Evolutionary conservation across 2,797 vertebrate genomes (phyloP), one percentile per base, ranked within the genome.

Genomic region (Enteromius fasciolatus): DNA sequence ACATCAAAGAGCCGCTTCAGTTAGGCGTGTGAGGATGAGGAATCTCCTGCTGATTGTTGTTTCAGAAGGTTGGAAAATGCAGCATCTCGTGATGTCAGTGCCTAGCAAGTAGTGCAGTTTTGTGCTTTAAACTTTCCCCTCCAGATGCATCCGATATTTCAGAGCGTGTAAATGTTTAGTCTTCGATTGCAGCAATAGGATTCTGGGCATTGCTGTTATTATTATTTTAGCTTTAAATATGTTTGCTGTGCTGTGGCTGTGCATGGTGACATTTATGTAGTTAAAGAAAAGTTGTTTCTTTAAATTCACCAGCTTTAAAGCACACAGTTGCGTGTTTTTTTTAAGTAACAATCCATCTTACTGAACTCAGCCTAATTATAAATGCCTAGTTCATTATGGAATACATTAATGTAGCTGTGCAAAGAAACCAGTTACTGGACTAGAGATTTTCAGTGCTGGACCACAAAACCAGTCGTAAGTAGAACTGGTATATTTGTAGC

Each of bases 21-120:
- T 67, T 75, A 41, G n/a, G 72, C 61, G 3, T 82, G 72, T 11
- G 72, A 57, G 72, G 36, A 76, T 74, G 61, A 31, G 59, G 80
- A 76, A 28, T 82, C 72, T 82, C 61, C 78, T 73, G 46, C 33
- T 41, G 80, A 54, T 76, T 41, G 69, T 81, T 81, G 33, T 82
- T 82, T 75, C 14, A 4, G 61, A 18, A 57, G 80, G 36, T 81
- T 64, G 44, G 79, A 25, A 64, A 64, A 66, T 20, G 20, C 8
- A 11, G 23, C 33, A 39, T 48, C 9, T 75, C 4, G 12, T 66
- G 59, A 59, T 80, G 50, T 44, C 46, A 2, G 31, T 33, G 23
- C n/a, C 36, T 81, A 4, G 18, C 23, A 70, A 80, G 54, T 81
- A 28, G 66, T 81, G 25, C 1, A 73, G 41, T 50, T 81, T 4